A percentile compares a stretch with the other conserved stretches of the same genome.
phyloP scores from a whole-genome alignment of 2,113 vertebrate species.

The Dromiciops gliroides region DNA sequence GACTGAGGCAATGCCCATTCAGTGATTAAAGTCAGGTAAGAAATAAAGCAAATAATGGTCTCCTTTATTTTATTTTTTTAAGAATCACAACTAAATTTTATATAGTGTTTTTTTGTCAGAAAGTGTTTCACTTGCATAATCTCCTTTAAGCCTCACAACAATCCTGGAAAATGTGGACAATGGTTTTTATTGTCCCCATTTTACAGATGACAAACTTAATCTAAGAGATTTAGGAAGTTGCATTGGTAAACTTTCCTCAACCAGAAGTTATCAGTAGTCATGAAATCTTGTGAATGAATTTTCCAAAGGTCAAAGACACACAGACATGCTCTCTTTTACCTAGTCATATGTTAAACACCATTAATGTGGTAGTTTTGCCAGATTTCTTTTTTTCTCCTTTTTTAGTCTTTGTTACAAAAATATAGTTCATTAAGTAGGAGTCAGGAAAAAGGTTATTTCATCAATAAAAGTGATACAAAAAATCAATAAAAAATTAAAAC shows the following conservation, averaged over 20 bases:
- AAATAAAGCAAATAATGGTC: too few relatives aligned
- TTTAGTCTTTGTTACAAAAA: not conserved
- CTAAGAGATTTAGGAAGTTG: not conserved
- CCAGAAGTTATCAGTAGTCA: not conserved
- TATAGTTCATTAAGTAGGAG: not conserved
- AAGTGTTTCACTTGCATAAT: not conserved
- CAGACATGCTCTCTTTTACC: too few relatives aligned
- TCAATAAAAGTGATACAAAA: not conserved
- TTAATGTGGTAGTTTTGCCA: not conserved
- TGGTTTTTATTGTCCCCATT: not conserved
- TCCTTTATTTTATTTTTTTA: too few relatives aligned
- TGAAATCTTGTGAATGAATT: not conserved
- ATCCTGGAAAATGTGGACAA: not conserved
- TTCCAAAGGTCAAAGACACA: not conserved
- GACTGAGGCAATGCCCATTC: too few relatives aligned
- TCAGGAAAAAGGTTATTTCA: not conserved
- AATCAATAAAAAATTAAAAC: not conserved
- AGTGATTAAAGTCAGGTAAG: too few relatives aligned
- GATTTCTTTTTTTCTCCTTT: not conserved
- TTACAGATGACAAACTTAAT: not conserved
- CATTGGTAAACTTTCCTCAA: not conserved
- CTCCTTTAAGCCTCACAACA: not conserved
- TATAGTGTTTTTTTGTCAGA: not conserved
- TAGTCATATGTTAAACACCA: not conserved
- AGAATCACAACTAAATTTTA: not conserved